Conservation (phyloP, 1,140 invertebrate genomes). For the Chironomus striatipennis region DNA sequence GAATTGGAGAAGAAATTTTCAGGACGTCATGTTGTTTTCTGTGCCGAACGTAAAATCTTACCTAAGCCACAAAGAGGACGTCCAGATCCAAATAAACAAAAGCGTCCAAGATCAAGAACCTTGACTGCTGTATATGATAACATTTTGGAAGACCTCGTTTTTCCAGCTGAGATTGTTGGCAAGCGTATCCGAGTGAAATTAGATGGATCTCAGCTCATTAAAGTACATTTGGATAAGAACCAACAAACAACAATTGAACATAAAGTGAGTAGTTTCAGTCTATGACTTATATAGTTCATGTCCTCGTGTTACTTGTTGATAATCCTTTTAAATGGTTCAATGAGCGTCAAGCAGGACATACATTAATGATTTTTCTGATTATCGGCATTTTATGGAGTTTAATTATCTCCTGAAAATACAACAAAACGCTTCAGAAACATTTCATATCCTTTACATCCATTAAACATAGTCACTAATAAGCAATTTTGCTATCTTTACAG, state of each 20-base stretch:
- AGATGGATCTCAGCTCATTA: conserved; percentile 92
- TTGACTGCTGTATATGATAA: conserved; percentile 96
- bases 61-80: conserved; percentile 96
- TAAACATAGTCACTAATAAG: not conserved
- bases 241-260: conserved; percentile 99
- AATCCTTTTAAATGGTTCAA: conserved; percentile 28
- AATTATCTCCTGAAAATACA: conserved; percentile 23
- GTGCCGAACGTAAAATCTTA: conserved; percentile 95
- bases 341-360: conserved; percentile 38
- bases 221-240: conserved; percentile 97
- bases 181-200: conserved; percentile 93
- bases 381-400: conserved; percentile 29
- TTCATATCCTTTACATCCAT: conserved; percentile 1
- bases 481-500: conserved; percentile 50
- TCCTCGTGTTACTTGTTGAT: conserved; percentile 27
- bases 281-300: conserved; percentile 25
- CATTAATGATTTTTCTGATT: conserved; percentile 26
- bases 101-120: conserved; percentile 88
- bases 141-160: conserved; percentile 94
- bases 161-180: conserved; percentile 98
- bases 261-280: conserved; percentile 76
- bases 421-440: not conserved
- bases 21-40: conserved; percentile 97
- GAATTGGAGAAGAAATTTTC: conserved; percentile 99
- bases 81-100: conserved; percentile 91